Evolutionary conservation across 2,797 vertebrate species (phyloP), one percentile per base, ranked within the genome.

Genomic region (Lepilemur septentrionalis): DNA sequence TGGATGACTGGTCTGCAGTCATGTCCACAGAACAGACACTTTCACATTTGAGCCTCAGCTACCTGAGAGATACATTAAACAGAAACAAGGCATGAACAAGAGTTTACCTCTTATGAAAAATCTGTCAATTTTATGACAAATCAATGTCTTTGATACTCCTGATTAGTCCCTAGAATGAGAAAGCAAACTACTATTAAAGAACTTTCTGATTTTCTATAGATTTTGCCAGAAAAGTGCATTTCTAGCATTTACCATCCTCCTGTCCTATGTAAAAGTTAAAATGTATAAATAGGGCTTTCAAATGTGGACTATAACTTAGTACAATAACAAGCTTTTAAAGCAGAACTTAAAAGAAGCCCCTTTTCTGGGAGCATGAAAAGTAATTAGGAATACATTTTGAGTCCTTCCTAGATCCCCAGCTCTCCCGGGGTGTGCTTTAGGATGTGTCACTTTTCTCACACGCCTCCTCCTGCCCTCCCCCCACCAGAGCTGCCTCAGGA

Each of bases 281-380:
- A 98, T 97, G 97, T 98, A 89, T 96, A 97, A 98, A 98, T 80
- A 97, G 98, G 32, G 84, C 98, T 98, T 98, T 97, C 82, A 94
- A 96, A 81, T 84, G 96, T 89, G 82, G 95, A 89, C 96, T 96
- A 94, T 73, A 96, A 96, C 78, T 80, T 92, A 97, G 97, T 92
- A 98, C 96, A 98, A 98, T 97, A 97, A 98, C 97, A 97, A 96
- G 80, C 81, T 93, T 96, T 97, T 95, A 97, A 98, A 96, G 94
- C 43, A 94, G 95, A 93, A 93, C 91, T 97, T 97, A 96, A 98
- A 98, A 98, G 96, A 59, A 89, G n/a, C 85, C 32, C 86, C 94
- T 98, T 97, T 98, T 96, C 96, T 97, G 93, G 72, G 97, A 98
- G 97, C 98, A 98, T 97, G 97, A 97, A 98, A 98, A 98, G 96